Base-by-base conservation (phyloP, 2,888 invertebrate genomes). In the Drosophila suboccidentalis region DNA sequence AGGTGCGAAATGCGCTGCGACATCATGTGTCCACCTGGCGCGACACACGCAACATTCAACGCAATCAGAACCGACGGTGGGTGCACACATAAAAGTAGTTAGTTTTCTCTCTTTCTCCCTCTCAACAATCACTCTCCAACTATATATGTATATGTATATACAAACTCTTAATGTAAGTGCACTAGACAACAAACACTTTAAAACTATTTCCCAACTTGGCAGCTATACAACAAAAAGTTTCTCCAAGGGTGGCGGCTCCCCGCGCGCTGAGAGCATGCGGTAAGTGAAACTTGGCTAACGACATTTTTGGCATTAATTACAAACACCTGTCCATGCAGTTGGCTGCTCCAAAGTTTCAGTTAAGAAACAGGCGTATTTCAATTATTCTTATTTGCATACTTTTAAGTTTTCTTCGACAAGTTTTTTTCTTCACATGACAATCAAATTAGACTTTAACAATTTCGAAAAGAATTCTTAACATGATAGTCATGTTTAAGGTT, bases 1-100 rank as follows among this genome's bases (percentile, higher is more conserved):
- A 98, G 93, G 98, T 98, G 6, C 96, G 97, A 63, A 96, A 96
- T 91, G 96, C 97, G 1, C 94, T 98, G 80, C 94, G 96, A 50
- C 97, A 97, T 92, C 97, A 97, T 91, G 71, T 92, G 38, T 88
- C 91, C 60, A 90, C 91, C 53, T 93, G 93, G 93, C 92, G 91
- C 61, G 93, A 93, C 68, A 86, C 90, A 57, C 90, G 92, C 54
- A 92, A 92, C 78, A 92, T 93, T 58, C 91, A 92, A 71, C 79
- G 90, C 55, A 90, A 91, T 73, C 92, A 92, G 71, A 92, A 91
- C 76, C 81, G 91, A 87, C 90, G 92, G 92, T 92, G 75, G 70
- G 85, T 76, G n/a, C 15, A 15, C 54, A 50, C 60, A 66, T 62
- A 17, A 53, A 60, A 51, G 44, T 70, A 70, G 61, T 71, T 77